Conservation (phyloP, 2,797 vertebrate species). For the Siniperca scherzeri region DNA sequence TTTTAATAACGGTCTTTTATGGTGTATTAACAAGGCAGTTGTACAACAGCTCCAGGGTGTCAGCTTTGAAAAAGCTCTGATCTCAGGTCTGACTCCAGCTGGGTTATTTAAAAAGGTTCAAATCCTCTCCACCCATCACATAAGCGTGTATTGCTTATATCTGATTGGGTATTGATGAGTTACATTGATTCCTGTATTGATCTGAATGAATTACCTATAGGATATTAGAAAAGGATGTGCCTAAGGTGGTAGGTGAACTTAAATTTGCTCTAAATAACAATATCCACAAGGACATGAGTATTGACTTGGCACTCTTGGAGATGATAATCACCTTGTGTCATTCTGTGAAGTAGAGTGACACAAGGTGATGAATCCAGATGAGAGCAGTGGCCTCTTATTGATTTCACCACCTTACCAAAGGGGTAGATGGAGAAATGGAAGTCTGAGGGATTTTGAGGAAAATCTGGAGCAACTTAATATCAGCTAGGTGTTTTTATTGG, state of each 20-base stretch:
- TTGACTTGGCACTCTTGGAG: neutral
- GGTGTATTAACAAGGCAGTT: constrained; percentile 40
- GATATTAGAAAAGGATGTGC: neutral
- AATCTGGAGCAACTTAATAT: neutral
- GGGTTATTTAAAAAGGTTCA: constrained; percentile 29
- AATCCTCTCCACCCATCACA: constrained; percentile 18
- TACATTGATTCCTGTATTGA: constrained; percentile 22
- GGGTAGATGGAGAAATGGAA: neutral
- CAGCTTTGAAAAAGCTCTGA: constrained; percentile 17
- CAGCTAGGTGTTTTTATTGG: neutral
- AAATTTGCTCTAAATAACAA: neutral
- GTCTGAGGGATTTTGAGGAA: neutral
- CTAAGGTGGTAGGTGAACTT: neutral
- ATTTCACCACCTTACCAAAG: constrained; percentile 7
- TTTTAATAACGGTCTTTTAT: constrained; percentile 47
- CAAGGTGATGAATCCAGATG: constrained; percentile 11
- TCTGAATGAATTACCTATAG: constrained; percentile 19
- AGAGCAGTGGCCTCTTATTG: constrained; percentile 20
- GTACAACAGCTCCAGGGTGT: constrained; percentile 19
- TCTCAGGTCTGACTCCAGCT: constrained; percentile 33
- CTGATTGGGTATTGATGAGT: constrained; percentile 36
- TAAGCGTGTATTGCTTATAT: neutral
- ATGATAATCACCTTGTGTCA: constrained; percentile 18
- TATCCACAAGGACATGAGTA: neutral
- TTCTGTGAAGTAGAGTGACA: constrained; percentile 8